Conservation (phyloP, 2,888 invertebrate genomes). For the Drosophila tanythrix region DNA sequence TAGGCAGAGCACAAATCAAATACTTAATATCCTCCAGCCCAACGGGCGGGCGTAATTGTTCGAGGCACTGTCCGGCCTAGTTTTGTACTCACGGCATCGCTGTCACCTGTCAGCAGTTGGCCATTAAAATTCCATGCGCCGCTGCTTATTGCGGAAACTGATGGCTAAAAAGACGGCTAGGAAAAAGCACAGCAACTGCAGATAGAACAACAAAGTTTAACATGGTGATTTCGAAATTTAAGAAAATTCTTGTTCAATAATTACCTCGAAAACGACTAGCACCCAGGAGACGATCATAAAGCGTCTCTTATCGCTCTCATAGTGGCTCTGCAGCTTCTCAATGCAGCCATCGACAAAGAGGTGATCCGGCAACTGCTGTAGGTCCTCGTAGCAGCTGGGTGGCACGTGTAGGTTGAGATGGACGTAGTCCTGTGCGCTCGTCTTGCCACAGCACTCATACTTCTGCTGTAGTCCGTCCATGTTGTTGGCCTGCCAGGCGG, state of each 20-base stretch:
- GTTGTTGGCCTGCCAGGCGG: slow-evolving; percentile 84
- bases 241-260: slow-evolving; percentile 11
- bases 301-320: slow-evolving; percentile 85
- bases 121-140: slow-evolving; percentile 81
- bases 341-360: slow-evolving; percentile 75
- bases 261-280: slow-evolving; percentile 89
- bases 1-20: slow-evolving; percentile 47
- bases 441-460: slow-evolving; percentile 82
- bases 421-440: slow-evolving; percentile 81
- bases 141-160: slow-evolving; percentile 81
- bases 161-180: slow-evolving; percentile 74
- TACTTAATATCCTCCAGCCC: slow-evolving; percentile 48
- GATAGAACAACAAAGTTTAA: background rate
- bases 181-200: slow-evolving; percentile 74
- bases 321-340: slow-evolving; percentile 68
- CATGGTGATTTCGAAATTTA: slow-evolving; percentile 10
- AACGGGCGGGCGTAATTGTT: slow-evolving; percentile 3
- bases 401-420: slow-evolving; percentile 68
- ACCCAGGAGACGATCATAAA: slow-evolving; percentile 89
- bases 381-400: slow-evolving; percentile 73
- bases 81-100: slow-evolving; percentile 60
- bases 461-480: slow-evolving; percentile 79
- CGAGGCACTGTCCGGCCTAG: slow-evolving; percentile 6
- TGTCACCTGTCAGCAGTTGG: slow-evolving; percentile 14
- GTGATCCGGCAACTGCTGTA: slow-evolving; percentile 53